Base-by-base conservation (phyloP, 2,797 vertebrate species). In the Synanceia verrucosa region DNA sequence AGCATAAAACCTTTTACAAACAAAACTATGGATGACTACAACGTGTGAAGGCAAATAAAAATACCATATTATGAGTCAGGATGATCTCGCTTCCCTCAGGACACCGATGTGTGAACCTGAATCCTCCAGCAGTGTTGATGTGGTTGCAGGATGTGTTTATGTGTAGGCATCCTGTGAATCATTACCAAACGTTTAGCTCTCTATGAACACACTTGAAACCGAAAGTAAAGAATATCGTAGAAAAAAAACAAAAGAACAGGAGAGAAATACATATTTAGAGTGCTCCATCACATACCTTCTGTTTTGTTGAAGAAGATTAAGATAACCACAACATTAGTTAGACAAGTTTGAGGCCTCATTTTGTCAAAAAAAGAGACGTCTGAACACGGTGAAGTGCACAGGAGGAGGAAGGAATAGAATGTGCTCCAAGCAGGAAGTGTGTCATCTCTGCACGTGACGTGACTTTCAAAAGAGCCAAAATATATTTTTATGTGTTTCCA, bases 31-130 rank as follows among this genome's bases (percentile, higher is more conserved):
- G 2, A 31, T 1, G 9, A 16, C 9, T 8, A 6, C 2, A 12
- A 1, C 31, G 34, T 16, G 36, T 16, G 28, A 12, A 63, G 28
- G 5, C 0, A 71, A 37, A 60, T 56, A 2, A 16, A 55, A 58
- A 18, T 72, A 88, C 87, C 78, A 33, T 0, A 6, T 80, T 21
- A 0, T 1, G 0, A 5, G 0, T 0, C 0, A 73, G 19, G 0
- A 0, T 1, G 10, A 68, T 3, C 0, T 37, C 0, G 3, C 5
- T 14, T 26, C 1, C 19, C 0, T 0, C 0, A 3, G 19, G 8
- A 9, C 48, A 36, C 0, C 0, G 0, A 0, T 37, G 2, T 1
- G 0, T 0, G 37, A 61, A 82, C 0, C 1, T 3, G 33, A 28
- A 90, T 18, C 73, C 76, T 0, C 3, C 2, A 0, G 0, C 0